Percentiles rank a stretch among this genome's conserved stretches.
Conservation (phyloP, 1,140 invertebrate species). For the Druon quercuslanigerum region DNA sequence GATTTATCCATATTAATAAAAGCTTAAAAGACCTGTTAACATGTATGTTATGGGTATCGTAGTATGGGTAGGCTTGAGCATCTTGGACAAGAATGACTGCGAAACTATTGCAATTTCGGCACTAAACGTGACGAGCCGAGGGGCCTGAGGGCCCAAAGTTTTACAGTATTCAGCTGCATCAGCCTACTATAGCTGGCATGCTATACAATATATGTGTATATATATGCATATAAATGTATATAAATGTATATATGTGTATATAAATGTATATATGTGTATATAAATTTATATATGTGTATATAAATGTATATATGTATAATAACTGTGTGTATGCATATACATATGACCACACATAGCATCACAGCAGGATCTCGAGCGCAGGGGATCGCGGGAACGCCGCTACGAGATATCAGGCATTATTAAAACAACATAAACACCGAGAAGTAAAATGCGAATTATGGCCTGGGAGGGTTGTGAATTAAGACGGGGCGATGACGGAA, state of each 20-base stretch:
- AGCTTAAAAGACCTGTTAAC: constrained; percentile 71
- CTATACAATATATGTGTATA: constrained; percentile 34
- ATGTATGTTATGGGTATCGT: constrained; percentile 51
- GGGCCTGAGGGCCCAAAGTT: constrained; percentile 18
- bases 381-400: constrained; percentile 57
- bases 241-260: neutral
- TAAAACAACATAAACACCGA: constrained; percentile 74
- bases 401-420: constrained; percentile 73
- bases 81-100: constrained; percentile 15
- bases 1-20: constrained; percentile 76
- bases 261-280: neutral
- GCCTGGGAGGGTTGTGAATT: constrained; percentile 69
- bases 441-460: constrained; percentile 72
- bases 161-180: constrained; percentile 43
- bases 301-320: neutral
- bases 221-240: neutral
- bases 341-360: constrained; percentile 69
- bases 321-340: constrained; percentile 13
- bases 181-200: constrained; percentile 30
- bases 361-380: constrained; percentile 65
- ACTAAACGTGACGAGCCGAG: constrained; percentile 5
- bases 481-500: constrained; percentile 67
- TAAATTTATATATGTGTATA: too few relatives aligned
- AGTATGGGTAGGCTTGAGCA: constrained; percentile 17
- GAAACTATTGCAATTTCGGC: constrained; percentile 49